Base-by-base conservation (phyloP, 92 coral and sea anemone species). In the Porites cylindrica region DNA sequence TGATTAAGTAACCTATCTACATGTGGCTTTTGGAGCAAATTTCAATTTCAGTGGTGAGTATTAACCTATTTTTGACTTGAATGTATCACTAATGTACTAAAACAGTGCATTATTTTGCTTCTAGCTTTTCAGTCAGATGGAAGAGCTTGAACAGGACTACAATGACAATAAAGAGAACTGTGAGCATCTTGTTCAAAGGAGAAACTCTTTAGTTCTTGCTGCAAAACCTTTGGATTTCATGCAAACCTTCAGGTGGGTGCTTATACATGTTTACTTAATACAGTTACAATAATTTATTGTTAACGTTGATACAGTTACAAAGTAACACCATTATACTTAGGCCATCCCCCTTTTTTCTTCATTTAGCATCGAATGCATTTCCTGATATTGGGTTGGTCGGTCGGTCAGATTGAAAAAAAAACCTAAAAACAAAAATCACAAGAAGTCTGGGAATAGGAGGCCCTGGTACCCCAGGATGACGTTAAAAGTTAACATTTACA, bases 191-290 rank as follows among this genome's bases (percentile, higher is more conserved):
- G 67, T 91, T 63, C 79, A 84, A 60, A 92, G 93, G 61, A 73
- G 91, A 61, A 90, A 90, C 66, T 74, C 85, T 52, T 70, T 96
- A 51, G 95, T 94, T n/a, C 94, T 97, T 23, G 98, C 98, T 62
- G 96, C 94, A 81, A 95, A 89, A 62, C 98, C 99, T 32, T 71
- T 54, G 75, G 91, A 88, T 64, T 97, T 97, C 85, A 96, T 97
- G 94, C 88, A 88, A 47, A 94, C 83, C 9, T 97, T 97, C 85
- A 97, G 99, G 99, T 94, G 62, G 58, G 67, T 60, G 24, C 47
- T 10, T 7, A 13, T 75, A 56, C 16, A 10, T 56, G 61, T 56
- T 38, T 38, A 38, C 47, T 3, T 38, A 38, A 38, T 4, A 38
- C 47, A 4, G 47, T 29, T 29, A 29, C 38, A 2, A 29, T 29